These are phyloP conservation scores for Sitophilus oryzae DNA, from an alignment of 1,140 invertebrate species.

Conservation along the genomic window DNA sequence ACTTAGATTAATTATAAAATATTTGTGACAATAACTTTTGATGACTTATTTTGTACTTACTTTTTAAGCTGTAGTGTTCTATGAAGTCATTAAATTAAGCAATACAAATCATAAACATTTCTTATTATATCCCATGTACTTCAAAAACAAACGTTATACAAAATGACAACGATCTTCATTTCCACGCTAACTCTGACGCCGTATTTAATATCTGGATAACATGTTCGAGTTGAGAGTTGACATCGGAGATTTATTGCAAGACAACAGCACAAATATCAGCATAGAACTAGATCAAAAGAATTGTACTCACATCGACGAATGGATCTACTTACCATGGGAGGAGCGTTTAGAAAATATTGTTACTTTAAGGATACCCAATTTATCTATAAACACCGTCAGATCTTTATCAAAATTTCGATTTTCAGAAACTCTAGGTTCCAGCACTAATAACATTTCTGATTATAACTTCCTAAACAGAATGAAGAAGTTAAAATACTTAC, in stretches of 20 bases:
- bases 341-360: not conserved
- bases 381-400: not conserved
- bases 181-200: too few species aligned
- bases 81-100: too few species aligned
- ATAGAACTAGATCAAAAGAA: not conserved
- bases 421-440: slow-evolving; percentile 2
- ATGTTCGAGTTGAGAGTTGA: not conserved
- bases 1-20: too few species aligned
- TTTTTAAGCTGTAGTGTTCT: too few species aligned
- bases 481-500: not conserved
- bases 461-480: slow-evolving; percentile 5
- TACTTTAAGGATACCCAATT: slow-evolving; percentile 7
- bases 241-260: not conserved
- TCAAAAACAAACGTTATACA: too few species aligned
- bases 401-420: not conserved
- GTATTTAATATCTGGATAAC: not conserved
- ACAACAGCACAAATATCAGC: not conserved
- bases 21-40: too few species aligned
- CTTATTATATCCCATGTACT: too few species aligned
- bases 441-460: slow-evolving; percentile 5
- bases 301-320: slow-evolving; percentile 2
- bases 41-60: too few species aligned
- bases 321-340: slow-evolving; percentile 1
- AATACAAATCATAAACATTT: too few species aligned
- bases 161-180: too few species aligned